Percentiles rank a stretch among this genome's conserved stretches.
phyloP scores from a whole-genome alignment of 2,888 invertebrate genomes.

The Gasteruption jaculator region DNA sequence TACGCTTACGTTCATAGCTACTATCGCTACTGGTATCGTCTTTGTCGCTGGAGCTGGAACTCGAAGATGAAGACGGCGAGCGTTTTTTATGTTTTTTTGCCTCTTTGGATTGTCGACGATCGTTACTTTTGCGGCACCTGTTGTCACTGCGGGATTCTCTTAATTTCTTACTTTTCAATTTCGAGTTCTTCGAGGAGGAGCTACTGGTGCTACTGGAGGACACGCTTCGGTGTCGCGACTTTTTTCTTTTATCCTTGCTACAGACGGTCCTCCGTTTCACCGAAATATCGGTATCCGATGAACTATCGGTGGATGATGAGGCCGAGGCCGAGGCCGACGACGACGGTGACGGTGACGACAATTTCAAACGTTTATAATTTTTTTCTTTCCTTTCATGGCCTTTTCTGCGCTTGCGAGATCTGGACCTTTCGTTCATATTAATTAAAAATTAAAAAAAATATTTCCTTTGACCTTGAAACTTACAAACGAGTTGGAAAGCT shows the following conservation, averaged over 20 bases:
- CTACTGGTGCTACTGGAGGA: constrained; percentile 31
- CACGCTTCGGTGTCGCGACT: constrained; percentile 29
- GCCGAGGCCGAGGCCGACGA: too few relatives aligned
- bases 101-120: constrained; percentile 22
- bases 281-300: constrained; percentile 23
- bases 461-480: too few relatives aligned
- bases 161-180: constrained; percentile 24
- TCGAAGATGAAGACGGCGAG: constrained; percentile 31
- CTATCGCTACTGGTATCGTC: constrained; percentile 21
- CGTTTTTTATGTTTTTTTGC: constrained; percentile 16
- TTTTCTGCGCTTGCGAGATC: too few relatives aligned
- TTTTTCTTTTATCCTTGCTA: constrained; percentile 35
- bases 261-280: constrained; percentile 28
- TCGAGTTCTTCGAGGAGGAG: constrained; percentile 19
- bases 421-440: too few relatives aligned
- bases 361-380: too few relatives aligned
- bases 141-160: constrained; percentile 17
- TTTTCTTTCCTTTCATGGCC: too few relatives aligned
- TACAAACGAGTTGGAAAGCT: too few relatives aligned
- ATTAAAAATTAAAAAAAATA: too few relatives aligned
- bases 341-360: too few relatives aligned
- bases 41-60: constrained; percentile 47
- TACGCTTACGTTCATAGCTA: constrained; percentile 55
- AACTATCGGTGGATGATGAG: constrained; percentile 29
- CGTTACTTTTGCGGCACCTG: constrained; percentile 12